Conservation (phyloP, 2,113 vertebrate genomes). For the Sinocyclocheilus rhinocerous region DNA sequence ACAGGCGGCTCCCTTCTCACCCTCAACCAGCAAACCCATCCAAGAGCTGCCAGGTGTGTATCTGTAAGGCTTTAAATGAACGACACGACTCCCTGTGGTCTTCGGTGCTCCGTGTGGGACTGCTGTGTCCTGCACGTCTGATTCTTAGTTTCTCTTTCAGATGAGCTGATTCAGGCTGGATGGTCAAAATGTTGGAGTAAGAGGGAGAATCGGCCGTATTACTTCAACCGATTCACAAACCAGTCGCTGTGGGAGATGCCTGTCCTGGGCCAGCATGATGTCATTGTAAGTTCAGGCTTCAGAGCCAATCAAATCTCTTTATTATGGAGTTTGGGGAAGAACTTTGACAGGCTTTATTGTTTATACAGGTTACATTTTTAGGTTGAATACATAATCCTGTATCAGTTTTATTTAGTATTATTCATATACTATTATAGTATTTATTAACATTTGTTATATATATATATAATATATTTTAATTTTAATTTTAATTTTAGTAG, state of each 20-base stretch:
- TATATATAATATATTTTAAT: too few species aligned
- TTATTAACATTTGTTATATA: too few species aligned
- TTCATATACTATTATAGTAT: too few species aligned
- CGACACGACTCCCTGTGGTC: not conserved
- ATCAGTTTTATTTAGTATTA: too few species aligned
- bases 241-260: constrained; percentile 99
- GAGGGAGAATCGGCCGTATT: constrained; percentile 94
- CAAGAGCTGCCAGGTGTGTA: constrained; percentile 92
- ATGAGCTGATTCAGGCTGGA: constrained; percentile 95
- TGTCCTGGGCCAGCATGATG: constrained; percentile 93
- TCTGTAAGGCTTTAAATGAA: not conserved
- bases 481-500: too few species aligned
- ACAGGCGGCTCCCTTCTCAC: constrained; percentile 87
- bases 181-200: constrained; percentile 99
- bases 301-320: not conserved
- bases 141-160: constrained; percentile 65
- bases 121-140: not conserved
- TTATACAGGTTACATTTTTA: too few species aligned
- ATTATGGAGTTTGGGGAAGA: not conserved
- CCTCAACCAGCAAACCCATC: constrained; percentile 83
- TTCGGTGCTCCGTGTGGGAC: not conserved
- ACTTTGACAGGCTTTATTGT: too few species aligned
- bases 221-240: constrained; percentile 98
- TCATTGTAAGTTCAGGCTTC: constrained; percentile 85
- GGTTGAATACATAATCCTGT: too few species aligned